Evolutionary conservation across 2,888 invertebrate genomes (phyloP), one percentile per base, ranked within the genome.

Genomic region (Yponomeuta plumbellus): DNA sequence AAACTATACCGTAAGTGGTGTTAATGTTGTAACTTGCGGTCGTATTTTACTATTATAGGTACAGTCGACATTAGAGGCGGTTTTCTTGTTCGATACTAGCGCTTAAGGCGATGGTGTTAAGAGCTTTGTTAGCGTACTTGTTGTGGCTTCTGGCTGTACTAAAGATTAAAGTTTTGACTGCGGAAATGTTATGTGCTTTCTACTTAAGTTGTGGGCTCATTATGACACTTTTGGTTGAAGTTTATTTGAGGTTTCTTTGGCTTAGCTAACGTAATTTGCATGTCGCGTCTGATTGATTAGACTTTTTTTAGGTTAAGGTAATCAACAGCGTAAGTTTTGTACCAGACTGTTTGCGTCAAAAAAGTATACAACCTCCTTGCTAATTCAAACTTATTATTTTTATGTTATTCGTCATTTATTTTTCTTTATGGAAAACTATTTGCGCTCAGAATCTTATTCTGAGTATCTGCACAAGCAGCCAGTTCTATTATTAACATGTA

Each of bases 1-100:
- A 83, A 86, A 84, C 76, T 72, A 71, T 67, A 70, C 64, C 63
- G 64, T 68, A 68, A 70, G 69, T 69, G 68, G 69, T 64, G 67
- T 66, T 73, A 69, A 71, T 73, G 74, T 70, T 67, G 69, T 69
- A 71, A 72, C 26, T 56, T 56, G 63, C 22, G 63, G 63, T 44
- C 44, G 44, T 52, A 52, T 52, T 52, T 52, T 52, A 52, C 17
- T 52, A 52, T 52, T 52, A 52, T 52, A 52, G 44, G 44, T 52
- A 52, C 44, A 17, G 44, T 17, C 44, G 5, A 17, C 17, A 17
- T 5, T 0, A 52, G 17, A 2, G 44, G 44, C 17, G 5, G 17
- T 52, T 17, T 52, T 52, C 17, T 52, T 13, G 44, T 17, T 52
- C 44, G 17, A 52, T 52, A 52, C 4, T 1, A 13, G 44, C 17